These are phyloP conservation scores for Cyclophora albipunctata DNA, from an alignment of 2,888 invertebrate genomes.

Conservation along the genomic window DNA sequence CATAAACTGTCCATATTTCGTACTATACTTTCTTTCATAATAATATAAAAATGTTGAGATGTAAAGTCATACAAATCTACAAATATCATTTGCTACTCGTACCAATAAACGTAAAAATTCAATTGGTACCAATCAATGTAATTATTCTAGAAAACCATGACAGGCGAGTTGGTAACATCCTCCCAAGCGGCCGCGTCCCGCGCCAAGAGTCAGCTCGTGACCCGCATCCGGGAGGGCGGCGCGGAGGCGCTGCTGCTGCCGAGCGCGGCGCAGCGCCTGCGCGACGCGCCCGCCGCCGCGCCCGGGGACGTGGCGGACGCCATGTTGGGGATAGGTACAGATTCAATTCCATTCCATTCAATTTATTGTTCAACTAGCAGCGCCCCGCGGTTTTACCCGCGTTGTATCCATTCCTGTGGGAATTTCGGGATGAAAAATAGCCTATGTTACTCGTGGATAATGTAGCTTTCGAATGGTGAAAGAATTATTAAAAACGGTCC, in stretches of 20 bases:
- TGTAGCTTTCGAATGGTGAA: too few species aligned
- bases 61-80: too few species aligned
- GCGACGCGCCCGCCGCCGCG: slow-evolving; percentile 35
- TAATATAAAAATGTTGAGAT: too few species aligned
- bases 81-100: too few species aligned
- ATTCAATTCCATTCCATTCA: too few species aligned
- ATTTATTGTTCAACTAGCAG: too few species aligned
- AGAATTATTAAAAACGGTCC: too few species aligned
- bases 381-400: too few species aligned
- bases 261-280: slow-evolving; percentile 41
- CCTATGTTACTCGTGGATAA: too few species aligned
- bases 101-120: not conserved
- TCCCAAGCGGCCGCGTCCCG: slow-evolving; percentile 71
- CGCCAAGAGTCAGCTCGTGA: slow-evolving; percentile 68
- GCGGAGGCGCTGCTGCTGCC: slow-evolving; percentile 43
- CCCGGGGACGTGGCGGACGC: slow-evolving; percentile 46
- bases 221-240: slow-evolving; percentile 23
- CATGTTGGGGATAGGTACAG: slow-evolving; percentile 51
- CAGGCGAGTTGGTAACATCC: slow-evolving; percentile 84
- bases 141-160: slow-evolving; percentile 73
- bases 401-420: too few species aligned
- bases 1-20: not conserved
- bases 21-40: not conserved
- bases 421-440: too few species aligned
- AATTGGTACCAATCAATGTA: too few species aligned